A percentile compares a stretch with the other conserved stretches of the same genome.
Conservation (phyloP, 35 echinoderm and acorn worm genomes). For the Amphiura filiformis region DNA sequence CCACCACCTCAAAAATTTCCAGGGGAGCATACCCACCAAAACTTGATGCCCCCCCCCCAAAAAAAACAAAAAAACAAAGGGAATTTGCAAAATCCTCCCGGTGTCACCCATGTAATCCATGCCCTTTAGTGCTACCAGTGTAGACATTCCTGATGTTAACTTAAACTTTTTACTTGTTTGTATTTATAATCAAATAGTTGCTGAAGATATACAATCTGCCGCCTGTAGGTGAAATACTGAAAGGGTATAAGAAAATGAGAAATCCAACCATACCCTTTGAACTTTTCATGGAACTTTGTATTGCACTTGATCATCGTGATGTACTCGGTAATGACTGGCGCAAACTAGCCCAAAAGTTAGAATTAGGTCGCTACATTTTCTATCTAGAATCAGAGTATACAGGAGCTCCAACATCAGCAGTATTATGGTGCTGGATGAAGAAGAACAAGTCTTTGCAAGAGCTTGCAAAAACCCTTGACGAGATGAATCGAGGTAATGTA, state of each 20-base stretch:
- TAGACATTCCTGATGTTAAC: no score
- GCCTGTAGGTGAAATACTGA: background rate
- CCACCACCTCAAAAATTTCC: no score
- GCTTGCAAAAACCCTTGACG: background rate
- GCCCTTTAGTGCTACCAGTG: no score
- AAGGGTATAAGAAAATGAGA: background rate
- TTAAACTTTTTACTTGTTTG: background rate
- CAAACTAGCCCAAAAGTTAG: background rate
- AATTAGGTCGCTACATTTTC: background rate
- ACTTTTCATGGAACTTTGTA: background rate
- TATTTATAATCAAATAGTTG: background rate
- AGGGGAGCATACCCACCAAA: no score
- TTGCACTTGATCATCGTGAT: background rate
- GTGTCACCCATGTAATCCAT: no score
- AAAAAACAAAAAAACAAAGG: no score
- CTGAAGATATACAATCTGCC: background rate
- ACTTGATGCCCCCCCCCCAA: no score
- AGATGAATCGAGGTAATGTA: background rate
- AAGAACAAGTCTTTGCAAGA: background rate
- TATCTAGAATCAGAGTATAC: background rate
- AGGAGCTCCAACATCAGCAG: background rate
- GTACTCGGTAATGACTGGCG: background rate
- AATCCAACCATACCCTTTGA: background rate
- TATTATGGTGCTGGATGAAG: background rate
- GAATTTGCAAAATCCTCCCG: no score